These are phyloP conservation scores for Pithys albifrons DNA, from an alignment of 2,113 vertebrate genomes.

Conservation along the genomic window DNA sequence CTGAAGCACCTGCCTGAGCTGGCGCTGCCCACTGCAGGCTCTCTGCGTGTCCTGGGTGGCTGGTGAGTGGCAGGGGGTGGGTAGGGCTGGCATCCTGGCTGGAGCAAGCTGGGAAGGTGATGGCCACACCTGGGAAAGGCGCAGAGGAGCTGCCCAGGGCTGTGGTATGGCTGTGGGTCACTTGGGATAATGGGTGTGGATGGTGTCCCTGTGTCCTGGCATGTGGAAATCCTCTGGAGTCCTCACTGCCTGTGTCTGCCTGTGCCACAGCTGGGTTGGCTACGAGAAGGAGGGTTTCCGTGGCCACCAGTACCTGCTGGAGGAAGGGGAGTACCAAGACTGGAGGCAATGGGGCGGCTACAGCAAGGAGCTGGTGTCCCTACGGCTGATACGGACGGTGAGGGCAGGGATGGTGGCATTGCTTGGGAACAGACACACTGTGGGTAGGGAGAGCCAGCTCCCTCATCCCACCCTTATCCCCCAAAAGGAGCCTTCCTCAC, in stretches of 20 bases:
- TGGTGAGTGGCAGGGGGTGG: conserved; percentile 77
- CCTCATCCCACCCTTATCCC: not conserved
- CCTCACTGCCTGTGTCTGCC: not conserved
- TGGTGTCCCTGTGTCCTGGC: rapidly evolving
- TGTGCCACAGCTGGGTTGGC: conserved; percentile 87
- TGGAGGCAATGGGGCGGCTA: conserved; percentile 92
- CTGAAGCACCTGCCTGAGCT: conserved; percentile 75
- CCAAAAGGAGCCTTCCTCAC: not conserved
- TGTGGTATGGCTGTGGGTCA: not conserved
- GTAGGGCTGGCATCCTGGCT: not conserved
- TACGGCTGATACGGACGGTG: conserved; percentile 88
- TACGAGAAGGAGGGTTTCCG: conserved; percentile 93
- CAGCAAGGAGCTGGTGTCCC: conserved; percentile 81
- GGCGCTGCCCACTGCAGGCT: conserved; percentile 79
- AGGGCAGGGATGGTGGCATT: conserved; percentile 14
- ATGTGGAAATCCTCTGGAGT: not conserved
- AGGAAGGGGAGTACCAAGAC: conserved; percentile 93
- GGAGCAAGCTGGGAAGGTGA: not conserved
- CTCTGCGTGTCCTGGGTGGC: conserved; percentile 85
- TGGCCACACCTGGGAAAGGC: not conserved
- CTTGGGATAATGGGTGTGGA: not conserved
- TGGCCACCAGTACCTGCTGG: conserved; percentile 94
- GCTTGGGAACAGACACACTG: rapidly evolving
- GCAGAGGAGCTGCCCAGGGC: not conserved
- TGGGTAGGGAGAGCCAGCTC: not conserved